Percentiles rank a stretch among this genome's conserved stretches.
Evolutionary conservation across 2,888 invertebrate species (phyloP).

Genomic region (Patella depressa): DNA sequence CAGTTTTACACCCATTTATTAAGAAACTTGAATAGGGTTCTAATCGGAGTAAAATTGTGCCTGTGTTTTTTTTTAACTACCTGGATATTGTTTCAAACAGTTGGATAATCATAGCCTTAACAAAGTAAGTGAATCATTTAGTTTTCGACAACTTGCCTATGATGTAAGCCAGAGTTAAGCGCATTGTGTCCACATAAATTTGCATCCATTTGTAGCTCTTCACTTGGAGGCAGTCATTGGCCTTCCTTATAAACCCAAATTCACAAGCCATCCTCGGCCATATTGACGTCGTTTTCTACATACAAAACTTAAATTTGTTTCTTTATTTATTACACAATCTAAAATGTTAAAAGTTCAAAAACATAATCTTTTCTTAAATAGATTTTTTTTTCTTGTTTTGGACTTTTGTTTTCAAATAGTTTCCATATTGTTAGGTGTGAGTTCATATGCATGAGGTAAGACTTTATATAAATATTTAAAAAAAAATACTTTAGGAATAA

Average conservation of each 20-base stretch:
- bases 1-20: background rate
- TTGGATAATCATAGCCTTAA: background rate
- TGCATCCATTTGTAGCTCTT: background rate
- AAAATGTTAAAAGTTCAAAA: too few species aligned
- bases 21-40: background rate
- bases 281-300: background rate
- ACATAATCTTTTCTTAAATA: background rate
- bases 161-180: constrained; percentile 5
- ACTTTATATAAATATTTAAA: too few species aligned
- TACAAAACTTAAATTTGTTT: background rate
- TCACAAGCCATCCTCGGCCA: background rate
- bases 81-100: background rate
- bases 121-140: background rate
- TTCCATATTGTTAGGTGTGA: too few species aligned
- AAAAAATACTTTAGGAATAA: too few species aligned
- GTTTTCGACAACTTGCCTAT: background rate
- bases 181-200: constrained; percentile 9
- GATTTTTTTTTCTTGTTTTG: background rate
- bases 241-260: background rate
- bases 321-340: background rate
- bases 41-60: background rate
- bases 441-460: too few species aligned
- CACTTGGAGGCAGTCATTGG: background rate
- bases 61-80: background rate
- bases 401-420: too few species aligned